Evolutionary conservation across 92 coral and sea anemone genomes (phyloP), one percentile per base, ranked within the genome.

Genomic region (Siderastrea radians): DNA sequence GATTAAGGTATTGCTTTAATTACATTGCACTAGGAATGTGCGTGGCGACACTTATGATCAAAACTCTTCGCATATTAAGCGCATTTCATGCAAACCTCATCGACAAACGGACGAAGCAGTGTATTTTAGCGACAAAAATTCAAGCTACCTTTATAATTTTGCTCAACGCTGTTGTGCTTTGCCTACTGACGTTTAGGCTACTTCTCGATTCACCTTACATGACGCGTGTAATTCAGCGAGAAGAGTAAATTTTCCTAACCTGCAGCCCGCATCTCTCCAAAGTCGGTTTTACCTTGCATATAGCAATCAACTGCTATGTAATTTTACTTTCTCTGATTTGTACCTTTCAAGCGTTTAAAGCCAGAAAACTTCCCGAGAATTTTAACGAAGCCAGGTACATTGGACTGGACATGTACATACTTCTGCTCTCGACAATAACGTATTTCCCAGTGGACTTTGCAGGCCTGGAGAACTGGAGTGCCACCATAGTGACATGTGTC

Each of bases 1-100:
- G 91, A 43, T 72, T 90, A 11, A 70, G 79, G 48, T 91, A 90
- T 49, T 90, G 83, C 11, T 75, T 68, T 59, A 84, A 86, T 64
- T 93, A 87, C 74, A 50, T 76, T 10, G 53, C 92, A 15, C 84
- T 82, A 5, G 91, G 86, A 2, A 61, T 80, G 16, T 90, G 92
- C 77, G 92, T 89, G 3, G 88, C 94, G 1, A 89, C 91, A 3
- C 72, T 93, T 0, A 75, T 93, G 57, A 60, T 93, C 46, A 93
- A 93, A 58, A 90, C 94, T 7, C 78, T 93, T 47, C 94, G 94
- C 19, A 74, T 93, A 0, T 66, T 93, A 44, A 83, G 96, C 51
- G 96, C 94, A 57, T 93, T 93, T 66, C 91, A 90, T 54, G 82
- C 86, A 14, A 74, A 83, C 15, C 61, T 79, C 46, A 70, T 79